Evolutionary conservation across 2,888 invertebrate species (phyloP), one percentile per base, ranked within the genome.

Genomic region (Phengaris alcon): DNA sequence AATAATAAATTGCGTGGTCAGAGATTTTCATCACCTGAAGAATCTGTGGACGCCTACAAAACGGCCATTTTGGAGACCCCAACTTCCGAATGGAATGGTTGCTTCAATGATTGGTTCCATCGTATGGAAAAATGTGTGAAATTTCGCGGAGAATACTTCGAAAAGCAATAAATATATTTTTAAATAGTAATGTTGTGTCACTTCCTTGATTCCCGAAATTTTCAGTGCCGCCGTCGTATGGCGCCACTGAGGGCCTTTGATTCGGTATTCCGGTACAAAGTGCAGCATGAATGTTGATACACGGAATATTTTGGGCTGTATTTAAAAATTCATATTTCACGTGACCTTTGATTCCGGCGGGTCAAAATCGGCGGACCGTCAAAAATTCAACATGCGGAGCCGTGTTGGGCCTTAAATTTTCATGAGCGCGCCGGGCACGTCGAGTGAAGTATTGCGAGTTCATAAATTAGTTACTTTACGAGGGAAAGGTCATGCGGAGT

Each of bases 391-490:
- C 82, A 80, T 82, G 85, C 85, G 87, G 84, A 84, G 85, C 83
- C 83, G 84, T 85, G 82, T 84, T 79, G 80, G 81, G 84, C 86
- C 85, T 91, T 90, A 90, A 92, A 90, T 84, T 91, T 92, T 90
- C 89, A 92, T 88, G 87, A 89, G 89, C 85, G 81, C 84, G 84
- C 87, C 85, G 83, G 84, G 84, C 84, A 85, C 86, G 87, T 87
- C 85, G 85, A 85, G 84, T 85, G 87, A 83, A 87, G 87, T 86
- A 89, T 87, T 87, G 87, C 86, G 87, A 86, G 90, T 90, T 90
- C 88, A 90, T 90, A 90, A 90, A 90, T 90, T 90, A 90, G 89
- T 90, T 90, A 90, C 87, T 88, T 89, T 87, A 89, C 86, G 88
- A 88, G 89, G 86, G 87, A 86, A 89, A 89, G 89, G 88, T 87